A percentile compares a stretch with the other conserved stretches of the same genome.
These are phyloP conservation scores for Rugalucina vietnamica DNA, from an alignment of 2,888 invertebrate species.

Conservation along the genomic window DNA sequence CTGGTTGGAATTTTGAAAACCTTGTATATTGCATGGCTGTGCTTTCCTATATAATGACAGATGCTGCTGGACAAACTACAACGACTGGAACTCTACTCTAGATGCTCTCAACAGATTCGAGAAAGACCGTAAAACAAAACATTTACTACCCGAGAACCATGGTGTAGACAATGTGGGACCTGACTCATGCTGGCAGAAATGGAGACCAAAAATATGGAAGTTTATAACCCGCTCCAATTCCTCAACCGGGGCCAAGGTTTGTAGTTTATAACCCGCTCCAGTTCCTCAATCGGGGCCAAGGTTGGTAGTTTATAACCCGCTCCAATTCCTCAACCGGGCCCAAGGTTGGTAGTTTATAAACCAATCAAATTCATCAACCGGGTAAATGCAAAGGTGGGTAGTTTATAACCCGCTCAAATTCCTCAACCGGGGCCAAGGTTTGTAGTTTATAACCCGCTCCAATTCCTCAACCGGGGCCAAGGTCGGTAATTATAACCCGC, in stretches of 20 bases:
- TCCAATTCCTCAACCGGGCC: conserved; percentile 65
- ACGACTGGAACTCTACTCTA: conserved; percentile 72
- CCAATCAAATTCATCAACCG: conserved; percentile 63
- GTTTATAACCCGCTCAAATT: too few relatives aligned
- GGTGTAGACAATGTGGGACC: background rate
- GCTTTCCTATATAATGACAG: too few relatives aligned
- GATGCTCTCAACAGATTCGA: conserved; percentile 67
- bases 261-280: conserved; percentile 63
- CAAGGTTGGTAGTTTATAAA: conserved; percentile 66
- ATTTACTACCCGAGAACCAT: conserved; percentile 9
- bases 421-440: too few relatives aligned
- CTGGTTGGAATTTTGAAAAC: too few relatives aligned
- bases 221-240: conserved; percentile 70
- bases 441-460: too few relatives aligned
- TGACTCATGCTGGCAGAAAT: conserved; percentile 39
- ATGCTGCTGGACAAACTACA: conserved; percentile 77
- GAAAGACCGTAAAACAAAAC: conserved; percentile 56
- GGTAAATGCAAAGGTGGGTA: conserved; percentile 68
- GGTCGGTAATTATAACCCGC: too few relatives aligned
- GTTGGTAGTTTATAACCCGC: conserved; percentile 64
- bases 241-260: conserved; percentile 68
- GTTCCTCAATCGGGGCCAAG: conserved; percentile 65
- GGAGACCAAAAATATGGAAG: conserved; percentile 62
- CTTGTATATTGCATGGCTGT: too few relatives aligned
- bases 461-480: too few relatives aligned